phyloP scores from a whole-genome alignment of 2,797 vertebrate genomes.

The Rhodeus uyekii region DNA sequence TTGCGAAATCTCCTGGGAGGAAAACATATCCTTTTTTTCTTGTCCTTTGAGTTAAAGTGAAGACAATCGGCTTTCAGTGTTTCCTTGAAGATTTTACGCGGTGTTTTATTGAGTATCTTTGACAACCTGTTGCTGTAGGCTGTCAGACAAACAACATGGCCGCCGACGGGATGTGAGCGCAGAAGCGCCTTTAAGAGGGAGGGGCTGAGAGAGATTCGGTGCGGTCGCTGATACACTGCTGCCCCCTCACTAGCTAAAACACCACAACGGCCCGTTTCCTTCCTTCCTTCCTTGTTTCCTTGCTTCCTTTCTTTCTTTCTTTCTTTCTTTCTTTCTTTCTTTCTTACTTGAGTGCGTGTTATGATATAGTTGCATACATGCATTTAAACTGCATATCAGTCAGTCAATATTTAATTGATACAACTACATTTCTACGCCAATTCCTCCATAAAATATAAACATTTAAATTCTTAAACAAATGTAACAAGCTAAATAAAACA shows the following conservation, averaged over 20 bases:
- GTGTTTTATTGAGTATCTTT: conserved; percentile 2
- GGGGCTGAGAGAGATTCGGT: conserved; percentile 14
- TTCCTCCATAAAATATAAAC: too few relatives aligned
- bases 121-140: conserved; percentile 57
- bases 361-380: too few relatives aligned
- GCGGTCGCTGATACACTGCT: neutral
- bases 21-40: conserved; percentile 14
- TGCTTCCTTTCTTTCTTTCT: neutral
- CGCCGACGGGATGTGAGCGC: conserved; percentile 30
- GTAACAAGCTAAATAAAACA: too few relatives aligned
- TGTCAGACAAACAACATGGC: conserved; percentile 62
- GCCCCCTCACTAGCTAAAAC: neutral
- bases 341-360: too few relatives aligned
- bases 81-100: neutral
- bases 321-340: neutral
- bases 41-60: neutral
- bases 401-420: too few relatives aligned
- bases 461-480: too few relatives aligned
- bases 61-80: neutral
- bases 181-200: conserved; percentile 39
- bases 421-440: too few relatives aligned
- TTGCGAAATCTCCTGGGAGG: neutral
- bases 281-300: neutral
- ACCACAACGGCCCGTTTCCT: neutral
- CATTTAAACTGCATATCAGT: too few relatives aligned